A percentile compares a stretch with the other conserved stretches of the same genome.
phyloP scores from a whole-genome alignment of 2,888 invertebrate species.

The Chaitophorus viminalis region DNA sequence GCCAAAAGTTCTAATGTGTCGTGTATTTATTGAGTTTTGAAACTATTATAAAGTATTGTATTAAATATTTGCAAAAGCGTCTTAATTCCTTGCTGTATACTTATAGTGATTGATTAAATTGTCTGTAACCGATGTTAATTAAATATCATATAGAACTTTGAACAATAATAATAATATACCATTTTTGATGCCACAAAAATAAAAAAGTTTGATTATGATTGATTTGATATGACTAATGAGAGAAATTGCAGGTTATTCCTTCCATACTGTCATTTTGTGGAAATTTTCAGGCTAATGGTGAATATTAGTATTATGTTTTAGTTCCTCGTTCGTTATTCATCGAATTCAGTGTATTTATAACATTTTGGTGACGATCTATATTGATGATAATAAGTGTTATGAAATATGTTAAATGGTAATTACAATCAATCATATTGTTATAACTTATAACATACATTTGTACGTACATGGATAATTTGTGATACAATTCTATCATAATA shows the following conservation, averaged over 20 bases:
- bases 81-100: not conserved
- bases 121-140: not conserved
- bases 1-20: conserved; percentile 7
- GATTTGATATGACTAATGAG: not conserved
- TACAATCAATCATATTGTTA: no score
- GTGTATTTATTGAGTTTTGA: conserved; percentile 5
- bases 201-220: not conserved
- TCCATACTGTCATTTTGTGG: no score
- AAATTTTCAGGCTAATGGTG: no score
- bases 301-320: no score
- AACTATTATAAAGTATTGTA: not conserved
- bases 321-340: no score
- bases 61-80: conserved; percentile 6
- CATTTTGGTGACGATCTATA: no score
- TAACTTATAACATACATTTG: no score
- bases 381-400: no score
- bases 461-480: no score
- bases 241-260: not conserved
- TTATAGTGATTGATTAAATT: conserved; percentile 27
- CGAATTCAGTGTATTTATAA: no score
- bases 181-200: conserved; percentile 4
- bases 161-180: not conserved
- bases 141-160: not conserved
- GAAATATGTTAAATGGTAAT: no score
- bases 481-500: no score